Evolutionary conservation across 2,797 vertebrate species (phyloP), one percentile per base, ranked within the genome.

Genomic region (Falco peregrinus): DNA sequence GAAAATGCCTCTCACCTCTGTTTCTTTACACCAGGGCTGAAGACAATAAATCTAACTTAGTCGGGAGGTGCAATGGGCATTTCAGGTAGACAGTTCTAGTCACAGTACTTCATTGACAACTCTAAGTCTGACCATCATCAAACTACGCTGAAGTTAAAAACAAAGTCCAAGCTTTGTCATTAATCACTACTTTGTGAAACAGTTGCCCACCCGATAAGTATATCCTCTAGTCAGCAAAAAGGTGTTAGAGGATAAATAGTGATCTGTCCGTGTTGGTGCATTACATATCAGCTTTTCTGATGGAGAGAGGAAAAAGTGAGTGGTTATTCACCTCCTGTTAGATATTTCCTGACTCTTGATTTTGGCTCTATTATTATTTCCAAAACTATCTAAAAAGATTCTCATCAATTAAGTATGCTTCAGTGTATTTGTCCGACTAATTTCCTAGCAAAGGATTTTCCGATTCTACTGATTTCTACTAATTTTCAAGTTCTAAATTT

Each of bases 401-500:
- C 33, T 65, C 16, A 20, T 71, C 69, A 86, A 0, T 17, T 78
- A 8, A 65, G 11, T 6, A 39, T 59, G 16, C 10, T 48, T 90
- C 60, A 41, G 8, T 54, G 56, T 37, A 57, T 80, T 69, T 39
- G 3, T 53, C 24, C 33, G 74, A 25, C 9, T 79, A 37, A 93
- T 89, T 90, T 92, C 25, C 57, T 84, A 70, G 87, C 19, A 63
- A 71, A 83, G 10, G 3, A 6, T 45, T 90, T 90, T 82, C 39
- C 61, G 22, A 53, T 41, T 82, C 39, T 64, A 20, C 53, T n/a
- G 0, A 26, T 63, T 51, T 68, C 28, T 87, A 39, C 20, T 78
- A 91, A 97, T 83, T 89, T 91, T 18, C 20, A 61, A 80, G 56
- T 64, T 91, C 9, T 63, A 77, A 71, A 45, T 68, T 65, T 92